Base-by-base conservation (phyloP, 2,113 vertebrate genomes). In the Mohoua ochrocephala region DNA sequence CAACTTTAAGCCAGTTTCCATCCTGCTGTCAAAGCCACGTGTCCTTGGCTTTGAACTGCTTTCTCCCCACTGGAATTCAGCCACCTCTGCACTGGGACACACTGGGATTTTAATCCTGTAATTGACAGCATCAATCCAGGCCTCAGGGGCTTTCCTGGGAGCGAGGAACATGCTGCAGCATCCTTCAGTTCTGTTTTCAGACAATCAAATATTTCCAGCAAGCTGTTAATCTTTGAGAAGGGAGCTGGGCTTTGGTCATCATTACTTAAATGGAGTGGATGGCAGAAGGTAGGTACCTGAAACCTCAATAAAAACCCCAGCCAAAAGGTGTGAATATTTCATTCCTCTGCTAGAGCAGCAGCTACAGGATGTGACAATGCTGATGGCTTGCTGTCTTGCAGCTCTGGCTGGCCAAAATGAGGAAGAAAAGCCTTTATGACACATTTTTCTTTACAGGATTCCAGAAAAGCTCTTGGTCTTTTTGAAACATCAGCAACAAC, bases 231-330 rank as follows among this genome's bases (percentile, higher is more conserved):
- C 60, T 79, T 45, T 20, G 53, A 87, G 54, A 84, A 89, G 52
- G 10, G 53, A 57, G 39, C 68, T 71, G 59, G 54, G 78, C 47
- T 83, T 86, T 47, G 82, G 81, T 52, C 59, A 56, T 89, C 87
- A 60, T 91, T 93, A 85, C 83, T 88, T 93, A 90, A 96, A 84
- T 84, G 84, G 63, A 84, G 64, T 15, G 54, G 73, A 90, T 87
- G 87, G 94, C 93, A 94, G 69, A 70, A 94, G 68, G 70, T 10
- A 80, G 84, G 61, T 27, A 91, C 53, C 86, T 47, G 76, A 93
- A 89, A 73, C 53, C 74, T 75, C 85, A 44, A 42, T 39, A 76
- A 84, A 96, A 81, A 63, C 3, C 47, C 54, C 6, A 5, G 73
- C 79, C 83, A 87, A 86, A 78, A 93, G 28, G 41, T 67, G 35